A percentile compares a stretch with the other conserved stretches of the same genome.
These are phyloP conservation scores for Calameuta pallipes DNA, from an alignment of 2,888 invertebrate genomes.

Conservation along the genomic window DNA sequence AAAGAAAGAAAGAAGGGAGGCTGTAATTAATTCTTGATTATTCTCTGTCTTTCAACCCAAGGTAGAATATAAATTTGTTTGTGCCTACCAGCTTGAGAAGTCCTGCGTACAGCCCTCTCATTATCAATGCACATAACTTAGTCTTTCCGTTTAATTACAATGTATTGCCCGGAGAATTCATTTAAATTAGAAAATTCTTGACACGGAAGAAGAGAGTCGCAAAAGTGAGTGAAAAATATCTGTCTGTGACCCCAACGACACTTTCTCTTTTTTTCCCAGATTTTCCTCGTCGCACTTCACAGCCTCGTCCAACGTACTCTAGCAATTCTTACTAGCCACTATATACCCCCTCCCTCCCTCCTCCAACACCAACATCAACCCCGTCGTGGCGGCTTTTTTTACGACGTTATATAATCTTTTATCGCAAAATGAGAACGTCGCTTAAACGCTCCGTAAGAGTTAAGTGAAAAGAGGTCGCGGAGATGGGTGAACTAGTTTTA, in stretches of 20 bases:
- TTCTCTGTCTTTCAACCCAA: constrained; percentile 18
- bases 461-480: not conserved
- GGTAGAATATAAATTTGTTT: constrained; percentile 15
- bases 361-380: not conserved
- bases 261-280: not conserved
- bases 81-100: constrained; percentile 5
- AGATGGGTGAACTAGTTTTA: not conserved
- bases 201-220: not conserved
- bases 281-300: not conserved
- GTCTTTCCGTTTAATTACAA: constrained; percentile 19
- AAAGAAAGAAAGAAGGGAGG: constrained; percentile 6
- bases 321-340: not conserved
- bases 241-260: not conserved
- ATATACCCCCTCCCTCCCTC: not conserved
- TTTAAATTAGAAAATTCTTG: constrained; percentile 16
- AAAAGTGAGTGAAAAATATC: not conserved
- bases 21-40: constrained; percentile 41
- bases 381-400: not conserved
- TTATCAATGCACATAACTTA: constrained; percentile 22
- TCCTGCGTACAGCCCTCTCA: constrained; percentile 3
- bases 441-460: not conserved
- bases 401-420: not conserved
- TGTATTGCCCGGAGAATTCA: constrained; percentile 19
- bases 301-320: not conserved
- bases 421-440: not conserved